phyloP scores from a whole-genome alignment of 2,113 vertebrate species.

The Pseudolaguvia tuberculata region DNA sequence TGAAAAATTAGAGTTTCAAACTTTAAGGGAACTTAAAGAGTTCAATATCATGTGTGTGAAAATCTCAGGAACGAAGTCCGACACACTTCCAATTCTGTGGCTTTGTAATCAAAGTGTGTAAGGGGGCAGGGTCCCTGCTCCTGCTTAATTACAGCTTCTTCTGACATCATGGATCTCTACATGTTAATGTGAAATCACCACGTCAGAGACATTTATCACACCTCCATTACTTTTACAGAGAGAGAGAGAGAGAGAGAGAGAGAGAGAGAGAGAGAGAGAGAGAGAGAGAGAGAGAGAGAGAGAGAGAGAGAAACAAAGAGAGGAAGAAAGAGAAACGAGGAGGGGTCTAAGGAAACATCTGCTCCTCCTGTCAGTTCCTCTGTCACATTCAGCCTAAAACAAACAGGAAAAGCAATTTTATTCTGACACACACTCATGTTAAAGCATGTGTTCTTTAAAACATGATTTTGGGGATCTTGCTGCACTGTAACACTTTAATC shows the following conservation, averaged over 20 bases:
- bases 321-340: slow-evolving; percentile 53
- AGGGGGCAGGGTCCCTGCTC: slow-evolving; percentile 30
- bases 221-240: slow-evolving; percentile 45
- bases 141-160: slow-evolving; percentile 56
- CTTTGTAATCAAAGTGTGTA: slow-evolving; percentile 1
- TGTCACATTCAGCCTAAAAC: slow-evolving; percentile 57
- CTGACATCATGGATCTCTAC: slow-evolving; percentile 59
- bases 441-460: slow-evolving; percentile 62
- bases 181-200: slow-evolving; percentile 52
- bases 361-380: slow-evolving; percentile 56
- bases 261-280: background rate
- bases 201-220: slow-evolving; percentile 68
- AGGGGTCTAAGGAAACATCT: slow-evolving; percentile 67
- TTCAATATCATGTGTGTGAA: background rate
- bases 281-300: background rate
- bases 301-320: background rate
- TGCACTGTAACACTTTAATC: slow-evolving; percentile 58
- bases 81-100: slow-evolving; percentile 34
- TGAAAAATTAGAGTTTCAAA: slow-evolving; percentile 12
- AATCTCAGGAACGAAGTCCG: slow-evolving; percentile 9
- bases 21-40: background rate
- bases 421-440: slow-evolving; percentile 58
- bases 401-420: slow-evolving; percentile 53
- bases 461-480: slow-evolving; percentile 53
- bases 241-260: slow-evolving; percentile 43